phyloP scores from a whole-genome alignment of 2,888 invertebrate genomes.

The Phengaris arion region DNA sequence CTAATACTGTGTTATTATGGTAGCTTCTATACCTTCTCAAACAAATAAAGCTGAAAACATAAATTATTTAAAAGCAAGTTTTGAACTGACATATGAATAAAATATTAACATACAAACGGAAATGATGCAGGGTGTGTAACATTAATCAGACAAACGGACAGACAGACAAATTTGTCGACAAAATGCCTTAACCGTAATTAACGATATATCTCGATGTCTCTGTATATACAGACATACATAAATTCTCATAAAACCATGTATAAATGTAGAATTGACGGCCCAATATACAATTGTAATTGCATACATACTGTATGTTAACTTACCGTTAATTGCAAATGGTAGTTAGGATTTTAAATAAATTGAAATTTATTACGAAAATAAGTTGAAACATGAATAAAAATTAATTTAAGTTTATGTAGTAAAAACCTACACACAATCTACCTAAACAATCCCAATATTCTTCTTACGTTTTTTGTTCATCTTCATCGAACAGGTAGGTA shows the following conservation, averaged over 20 bases:
- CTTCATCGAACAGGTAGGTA: too few relatives aligned
- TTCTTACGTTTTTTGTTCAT: too few relatives aligned
- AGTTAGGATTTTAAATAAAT: background rate
- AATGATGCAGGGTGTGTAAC: background rate
- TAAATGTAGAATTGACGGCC: background rate
- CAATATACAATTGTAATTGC: constrained; percentile 6
- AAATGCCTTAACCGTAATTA: constrained; percentile 14
- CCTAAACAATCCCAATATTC: too few relatives aligned
- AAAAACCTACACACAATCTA: too few relatives aligned
- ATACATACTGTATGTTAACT: background rate
- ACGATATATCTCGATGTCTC: constrained; percentile 8
- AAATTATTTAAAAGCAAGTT: background rate
- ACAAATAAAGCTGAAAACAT: background rate
- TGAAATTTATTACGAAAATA: background rate
- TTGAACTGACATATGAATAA: background rate
- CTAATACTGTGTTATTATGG: too few relatives aligned
- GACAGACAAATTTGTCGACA: constrained; percentile 25
- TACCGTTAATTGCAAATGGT: background rate
- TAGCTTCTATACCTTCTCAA: too few relatives aligned
- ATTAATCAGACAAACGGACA: constrained; percentile 25
- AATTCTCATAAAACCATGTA: constrained; percentile 19
- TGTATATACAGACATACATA: background rate
- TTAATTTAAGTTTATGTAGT: too few relatives aligned
- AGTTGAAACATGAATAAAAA: too few relatives aligned
- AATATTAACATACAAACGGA: constrained; percentile 22